These are phyloP conservation scores for Myrmophylax atrothorax DNA, from an alignment of 2,113 vertebrate genomes.

Conservation along the genomic window DNA sequence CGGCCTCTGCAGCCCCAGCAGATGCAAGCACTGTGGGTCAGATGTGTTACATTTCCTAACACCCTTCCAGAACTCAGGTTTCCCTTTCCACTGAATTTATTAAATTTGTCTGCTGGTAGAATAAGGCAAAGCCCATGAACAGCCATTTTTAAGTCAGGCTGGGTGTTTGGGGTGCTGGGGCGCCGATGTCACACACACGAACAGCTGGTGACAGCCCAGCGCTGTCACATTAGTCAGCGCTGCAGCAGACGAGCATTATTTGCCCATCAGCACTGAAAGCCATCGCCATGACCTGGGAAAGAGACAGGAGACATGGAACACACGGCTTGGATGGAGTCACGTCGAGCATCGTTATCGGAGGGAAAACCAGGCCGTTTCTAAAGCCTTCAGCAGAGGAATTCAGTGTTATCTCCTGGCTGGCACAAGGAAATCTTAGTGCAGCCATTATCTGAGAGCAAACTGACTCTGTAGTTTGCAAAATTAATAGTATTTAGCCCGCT, in stretches of 20 bases:
- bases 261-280: not conserved
- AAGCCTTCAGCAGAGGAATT: not conserved
- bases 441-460: not conserved
- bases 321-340: not conserved
- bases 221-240: not conserved
- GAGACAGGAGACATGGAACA: not conserved
- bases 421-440: not conserved
- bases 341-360: not conserved
- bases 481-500: not conserved
- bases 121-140: fast-evolving
- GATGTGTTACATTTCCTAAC: fast-evolving
- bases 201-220: not conserved
- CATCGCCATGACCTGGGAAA: not conserved
- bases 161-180: fast-evolving
- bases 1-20: fast-evolving
- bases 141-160: not conserved
- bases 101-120: not conserved
- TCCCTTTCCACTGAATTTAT: not conserved
- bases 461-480: conserved; percentile 13
- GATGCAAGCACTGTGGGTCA: fast-evolving
- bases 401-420: not conserved
- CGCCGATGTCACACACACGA: not conserved
- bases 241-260: not conserved
- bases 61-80: not conserved
- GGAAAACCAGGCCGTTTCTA: not conserved